phyloP scores from a whole-genome alignment of 2,113 vertebrate genomes.

The Malurus cyaneus region DNA sequence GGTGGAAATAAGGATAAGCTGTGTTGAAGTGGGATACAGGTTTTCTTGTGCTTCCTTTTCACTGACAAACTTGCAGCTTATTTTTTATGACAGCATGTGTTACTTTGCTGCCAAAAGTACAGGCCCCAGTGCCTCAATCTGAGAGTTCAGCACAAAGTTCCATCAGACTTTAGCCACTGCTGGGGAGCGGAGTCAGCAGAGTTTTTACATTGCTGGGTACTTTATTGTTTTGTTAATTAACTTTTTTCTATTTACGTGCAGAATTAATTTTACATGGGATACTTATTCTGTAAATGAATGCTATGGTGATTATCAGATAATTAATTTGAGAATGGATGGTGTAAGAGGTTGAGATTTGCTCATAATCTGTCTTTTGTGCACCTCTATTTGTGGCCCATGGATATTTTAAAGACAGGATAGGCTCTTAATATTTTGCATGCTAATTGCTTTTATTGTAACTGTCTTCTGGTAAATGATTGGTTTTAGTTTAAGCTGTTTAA shows the following conservation, averaged over 20 bases:
- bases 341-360: constrained; percentile 36
- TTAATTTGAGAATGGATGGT: constrained; percentile 52
- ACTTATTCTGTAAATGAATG: constrained; percentile 51
- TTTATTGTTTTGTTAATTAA: constrained; percentile 63
- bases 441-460: constrained; percentile 58
- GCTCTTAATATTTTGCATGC: constrained; percentile 50
- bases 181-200: constrained; percentile 2
- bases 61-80: neutral
- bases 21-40: neutral
- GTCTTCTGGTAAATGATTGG: constrained; percentile 3
- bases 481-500: constrained; percentile 45
- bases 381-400: constrained; percentile 33
- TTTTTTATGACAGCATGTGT: neutral
- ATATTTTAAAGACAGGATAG: constrained; percentile 22
- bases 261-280: constrained; percentile 56
- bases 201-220: constrained; percentile 30
- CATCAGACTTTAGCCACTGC: neutral
- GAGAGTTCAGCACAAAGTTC: neutral
- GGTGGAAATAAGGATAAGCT: constrained; percentile 1
- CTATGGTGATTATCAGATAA: constrained; percentile 61
- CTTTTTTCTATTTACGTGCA: constrained; percentile 34
- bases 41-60: neutral
- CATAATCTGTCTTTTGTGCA: constrained; percentile 42
- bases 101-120: neutral
- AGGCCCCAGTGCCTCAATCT: neutral